Base-by-base conservation (phyloP, 2,888 invertebrate species). In the Eristalis pertinax region DNA sequence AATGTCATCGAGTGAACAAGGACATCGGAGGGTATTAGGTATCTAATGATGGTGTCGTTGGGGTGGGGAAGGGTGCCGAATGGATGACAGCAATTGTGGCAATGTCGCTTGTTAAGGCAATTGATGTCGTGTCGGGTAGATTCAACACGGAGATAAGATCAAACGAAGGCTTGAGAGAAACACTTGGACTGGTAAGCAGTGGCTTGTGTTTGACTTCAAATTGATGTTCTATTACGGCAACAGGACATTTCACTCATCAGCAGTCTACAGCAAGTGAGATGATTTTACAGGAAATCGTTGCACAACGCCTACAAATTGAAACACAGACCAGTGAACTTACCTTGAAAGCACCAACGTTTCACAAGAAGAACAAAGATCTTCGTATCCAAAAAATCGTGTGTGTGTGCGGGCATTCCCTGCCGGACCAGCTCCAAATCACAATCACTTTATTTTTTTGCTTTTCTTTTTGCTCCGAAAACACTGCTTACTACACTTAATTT, bases 321-420 rank as follows among this genome's bases (percentile, higher is more conserved):
- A 15, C 1, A 35, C 11, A 5, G 50, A 32, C 7, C 68, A 60
- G 15, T 2, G n/a, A 11, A 79, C 84, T 84, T 24, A 84, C 83
- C 79, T 50, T 68, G 1, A 29, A 19, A 19, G 5, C 50, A 50
- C 0, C 19, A 7, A 7, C 19, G 19, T 19, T 29, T 24, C 35
- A 56, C n/a, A 38, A 65, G 32, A 64, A 41, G 38, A 15, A 26
- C 38, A 68, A 50, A 64, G 11, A 2, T 58, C 35, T 26, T 58
- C 63, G 63, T 84, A 84, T 84, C 84, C 84, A 79, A 79, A 74
- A 29, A 38, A 58, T n/a, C 32, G 63, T 7, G 62, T 56, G 32
- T 19, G n/a, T 5, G 15, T 19, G n/a, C 4, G n/a, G 1, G 15
- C n/a, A 15, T 15, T 1, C 43, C 8, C 19, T 7, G 19, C 19